Percentiles rank a stretch among this genome's conserved stretches.
These are phyloP conservation scores for Drosophila nannoptera DNA, from an alignment of 1,140 invertebrate species.

Conservation along the genomic window DNA sequence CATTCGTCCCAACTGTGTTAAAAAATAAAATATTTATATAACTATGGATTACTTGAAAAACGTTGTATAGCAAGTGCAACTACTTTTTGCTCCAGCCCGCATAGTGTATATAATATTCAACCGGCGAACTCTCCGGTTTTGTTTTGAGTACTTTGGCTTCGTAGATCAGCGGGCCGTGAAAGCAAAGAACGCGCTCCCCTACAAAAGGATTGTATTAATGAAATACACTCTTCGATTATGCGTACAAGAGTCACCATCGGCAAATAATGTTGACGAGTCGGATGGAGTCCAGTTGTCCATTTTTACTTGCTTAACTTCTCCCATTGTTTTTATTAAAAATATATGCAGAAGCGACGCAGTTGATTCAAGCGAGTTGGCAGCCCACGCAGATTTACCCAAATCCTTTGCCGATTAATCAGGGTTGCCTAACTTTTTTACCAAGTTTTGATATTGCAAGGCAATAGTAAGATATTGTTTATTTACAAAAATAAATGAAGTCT, in stretches of 20 bases:
- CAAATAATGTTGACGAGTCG: constrained; percentile 80
- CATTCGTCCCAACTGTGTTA: constrained; percentile 96
- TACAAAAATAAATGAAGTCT: constrained; percentile 24
- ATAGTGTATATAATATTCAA: constrained; percentile 97
- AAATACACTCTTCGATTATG: background rate
- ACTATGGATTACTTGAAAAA: background rate
- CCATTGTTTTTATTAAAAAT: constrained; percentile 54
- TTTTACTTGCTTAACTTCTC: constrained; percentile 65
- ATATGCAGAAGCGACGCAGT: constrained; percentile 34
- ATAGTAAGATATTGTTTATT: constrained; percentile 27
- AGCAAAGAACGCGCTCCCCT: constrained; percentile 98
- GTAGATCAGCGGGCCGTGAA: constrained; percentile 96
- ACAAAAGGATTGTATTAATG: constrained; percentile 21
- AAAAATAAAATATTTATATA: constrained; percentile 2
- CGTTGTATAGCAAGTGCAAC: background rate
- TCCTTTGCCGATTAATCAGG: constrained; percentile 12
- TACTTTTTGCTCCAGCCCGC: constrained; percentile 99
- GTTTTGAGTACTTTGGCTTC: constrained; percentile 96
- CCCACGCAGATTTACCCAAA: background rate
- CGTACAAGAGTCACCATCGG: constrained; percentile 81
- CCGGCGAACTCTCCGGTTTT: constrained; percentile 88
- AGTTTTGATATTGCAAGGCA: too few relatives aligned
- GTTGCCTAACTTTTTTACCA: constrained; percentile 1
- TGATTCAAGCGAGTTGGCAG: constrained; percentile 37
- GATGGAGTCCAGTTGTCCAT: constrained; percentile 46